Evolutionary conservation across 2,888 invertebrate species (phyloP).

Genomic region (Caenorhabditis sp.): DNA sequence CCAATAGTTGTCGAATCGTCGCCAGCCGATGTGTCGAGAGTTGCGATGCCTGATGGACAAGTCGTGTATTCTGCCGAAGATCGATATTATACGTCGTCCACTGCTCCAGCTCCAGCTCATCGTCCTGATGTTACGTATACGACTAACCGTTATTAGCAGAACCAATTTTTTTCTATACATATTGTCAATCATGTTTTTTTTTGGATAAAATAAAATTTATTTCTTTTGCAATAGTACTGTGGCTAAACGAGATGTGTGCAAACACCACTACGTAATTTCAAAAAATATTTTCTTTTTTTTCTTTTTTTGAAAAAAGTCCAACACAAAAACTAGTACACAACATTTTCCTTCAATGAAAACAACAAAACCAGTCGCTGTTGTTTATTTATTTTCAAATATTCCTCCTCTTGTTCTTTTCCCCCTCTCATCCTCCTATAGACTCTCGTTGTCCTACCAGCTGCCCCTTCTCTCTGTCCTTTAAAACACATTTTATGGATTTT

Average conservation of each 20-base stretch:
- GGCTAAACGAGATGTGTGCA: too few relatives aligned
- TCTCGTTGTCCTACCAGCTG: neutral
- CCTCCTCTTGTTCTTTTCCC: neutral
- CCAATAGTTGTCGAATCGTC: slow-evolving; percentile 33
- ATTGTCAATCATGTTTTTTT: too few relatives aligned
- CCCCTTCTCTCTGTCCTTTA: neutral
- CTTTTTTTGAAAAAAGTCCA: too few relatives aligned
- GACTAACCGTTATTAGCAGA: too few relatives aligned
- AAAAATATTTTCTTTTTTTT: too few relatives aligned
- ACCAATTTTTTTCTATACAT: too few relatives aligned
- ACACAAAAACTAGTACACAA: too few relatives aligned
- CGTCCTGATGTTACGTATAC: slow-evolving; percentile 12
- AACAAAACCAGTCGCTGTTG: neutral
- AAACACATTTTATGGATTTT: too few relatives aligned
- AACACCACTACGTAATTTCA: too few relatives aligned
- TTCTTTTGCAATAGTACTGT: too few relatives aligned
- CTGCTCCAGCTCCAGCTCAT: slow-evolving; percentile 37
- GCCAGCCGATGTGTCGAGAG: slow-evolving; percentile 35
- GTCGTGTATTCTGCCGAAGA: slow-evolving; percentile 55
- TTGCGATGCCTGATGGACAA: slow-evolving; percentile 32
- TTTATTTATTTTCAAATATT: neutral
- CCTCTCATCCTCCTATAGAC: neutral
- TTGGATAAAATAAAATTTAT: too few relatives aligned
- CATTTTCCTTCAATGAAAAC: neutral
- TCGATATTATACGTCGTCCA: slow-evolving; percentile 59